These are phyloP conservation scores for Polydrusus cervinus DNA, from an alignment of 2,888 invertebrate genomes.

Conservation along the genomic window DNA sequence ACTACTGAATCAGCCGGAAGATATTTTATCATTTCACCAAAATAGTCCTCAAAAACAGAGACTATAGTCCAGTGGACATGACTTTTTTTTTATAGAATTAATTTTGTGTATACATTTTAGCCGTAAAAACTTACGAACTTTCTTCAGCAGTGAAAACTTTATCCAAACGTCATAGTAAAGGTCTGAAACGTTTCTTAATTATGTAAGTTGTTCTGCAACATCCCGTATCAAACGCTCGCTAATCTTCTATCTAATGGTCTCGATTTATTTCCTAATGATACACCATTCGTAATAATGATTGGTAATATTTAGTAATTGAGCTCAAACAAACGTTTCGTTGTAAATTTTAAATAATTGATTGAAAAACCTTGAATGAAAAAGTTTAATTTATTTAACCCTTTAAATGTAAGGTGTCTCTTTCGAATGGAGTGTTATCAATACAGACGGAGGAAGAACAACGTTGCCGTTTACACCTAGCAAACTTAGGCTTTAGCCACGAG, in stretches of 20 bases:
- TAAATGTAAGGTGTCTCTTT: background rate
- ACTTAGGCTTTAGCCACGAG: too few species aligned
- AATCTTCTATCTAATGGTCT: constrained; percentile 32
- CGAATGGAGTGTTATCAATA: too few species aligned
- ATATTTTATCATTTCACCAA: too few species aligned
- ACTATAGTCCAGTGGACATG: too few species aligned
- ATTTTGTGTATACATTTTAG: too few species aligned
- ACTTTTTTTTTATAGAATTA: too few species aligned
- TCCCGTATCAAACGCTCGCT: background rate
- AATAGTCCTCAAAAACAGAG: too few species aligned
- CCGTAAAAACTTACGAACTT: background rate
- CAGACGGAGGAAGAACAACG: too few species aligned
- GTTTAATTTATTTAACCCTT: constrained; percentile 11
- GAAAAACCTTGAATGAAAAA: constrained; percentile 22
- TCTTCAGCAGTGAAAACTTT: background rate
- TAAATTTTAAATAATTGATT: constrained; percentile 22
- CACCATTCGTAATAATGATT: constrained; percentile 16
- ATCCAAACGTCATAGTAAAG: background rate
- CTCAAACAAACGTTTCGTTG: constrained; percentile 15
- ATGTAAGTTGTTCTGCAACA: background rate
- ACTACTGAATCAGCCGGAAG: too few species aligned
- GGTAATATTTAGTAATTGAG: constrained; percentile 25
- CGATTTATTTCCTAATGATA: constrained; percentile 49
- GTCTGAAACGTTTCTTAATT: background rate
- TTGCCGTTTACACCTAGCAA: too few species aligned